Evolutionary conservation across 2,113 vertebrate species (phyloP), one percentile per base, ranked within the genome.

Genomic region (Dermatemys mawii): DNA sequence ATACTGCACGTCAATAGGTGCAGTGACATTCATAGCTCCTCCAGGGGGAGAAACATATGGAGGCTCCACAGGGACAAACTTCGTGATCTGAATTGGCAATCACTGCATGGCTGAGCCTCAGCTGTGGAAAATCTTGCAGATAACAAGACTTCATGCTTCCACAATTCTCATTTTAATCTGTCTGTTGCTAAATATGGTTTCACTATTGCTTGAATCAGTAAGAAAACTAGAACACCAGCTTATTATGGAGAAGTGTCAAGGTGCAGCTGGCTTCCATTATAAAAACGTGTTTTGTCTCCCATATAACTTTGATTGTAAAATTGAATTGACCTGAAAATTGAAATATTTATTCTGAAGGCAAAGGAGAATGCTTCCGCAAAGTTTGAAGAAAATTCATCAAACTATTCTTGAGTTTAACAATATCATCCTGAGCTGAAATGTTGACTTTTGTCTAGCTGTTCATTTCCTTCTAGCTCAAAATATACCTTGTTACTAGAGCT

Each of bases 11-110:
- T 95, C 94, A 96, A 96, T 94, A 96, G 96, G 90, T 93, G 95
- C 93, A 97, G 96, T 97, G 97, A 97, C 96, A 97, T 97, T 98
- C 96, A 97, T 96, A 16, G 60, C 92, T 96, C 95, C 96, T 97
- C 96, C 92, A 96, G 96, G 96, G 96, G 93, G 85, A 93, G 89
- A 89, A 97, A 83, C 97, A 97, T 96, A 97, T 90, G 97, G 97
- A 97, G 50, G 29, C 94, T 97, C 96, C 94, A 85, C 46, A 0
- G 94, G 97, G 97, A 96, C 84, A 0, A 75, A 3, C 81, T 35
- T 90, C 49, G 84, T 92, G 95, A 90, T 95, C 29, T 60, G 97
- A 92, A 98, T 97, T 96, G 94, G 90, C 97, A 90, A 97, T 97
- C 78, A 97, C 84, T 2, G 54, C 17, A 0, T 51, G 95, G 27